Evolutionary conservation across 2,113 vertebrate species (phyloP).

Genomic region (Lepus americanus): DNA sequence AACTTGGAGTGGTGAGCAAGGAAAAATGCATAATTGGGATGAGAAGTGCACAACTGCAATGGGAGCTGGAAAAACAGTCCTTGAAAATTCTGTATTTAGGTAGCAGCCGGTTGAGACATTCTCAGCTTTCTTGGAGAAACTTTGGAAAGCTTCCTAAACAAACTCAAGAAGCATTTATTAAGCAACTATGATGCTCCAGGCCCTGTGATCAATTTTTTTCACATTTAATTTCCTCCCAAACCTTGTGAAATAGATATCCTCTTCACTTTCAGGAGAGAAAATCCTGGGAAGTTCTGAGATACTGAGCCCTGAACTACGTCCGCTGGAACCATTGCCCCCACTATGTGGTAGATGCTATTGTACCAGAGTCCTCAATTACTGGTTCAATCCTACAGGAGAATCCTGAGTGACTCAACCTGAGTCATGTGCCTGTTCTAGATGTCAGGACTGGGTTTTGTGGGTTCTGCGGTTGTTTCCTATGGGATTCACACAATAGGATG

Average conservation of each 20-base stretch:
- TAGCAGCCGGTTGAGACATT: conserved; percentile 18
- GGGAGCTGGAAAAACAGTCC: not conserved
- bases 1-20: conserved; percentile 58
- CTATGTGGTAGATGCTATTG: not conserved
- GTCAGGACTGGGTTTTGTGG: not conserved
- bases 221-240: not conserved
- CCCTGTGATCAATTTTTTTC: not conserved
- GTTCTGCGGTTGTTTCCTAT: conserved; percentile 23
- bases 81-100: conserved; percentile 35
- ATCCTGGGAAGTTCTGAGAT: conserved; percentile 16
- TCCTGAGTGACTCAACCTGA: not conserved
- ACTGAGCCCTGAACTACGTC: not conserved
- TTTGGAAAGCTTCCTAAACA: conserved; percentile 27
- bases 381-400: not conserved
- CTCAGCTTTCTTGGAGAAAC: conserved; percentile 5
- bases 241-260: conserved; percentile 14
- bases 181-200: conserved; percentile 5
- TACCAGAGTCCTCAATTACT: not conserved
- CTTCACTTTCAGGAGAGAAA: conserved; percentile 38
- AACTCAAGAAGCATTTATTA: conserved; percentile 53
- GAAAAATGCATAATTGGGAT: conserved; percentile 5
- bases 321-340: not conserved
- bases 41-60: conserved; percentile 23
- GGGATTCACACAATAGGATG: conserved; percentile 23
- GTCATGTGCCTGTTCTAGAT: not conserved